These are phyloP conservation scores for Sycophila texana DNA, from an alignment of 2,888 invertebrate genomes.

Conservation along the genomic window DNA sequence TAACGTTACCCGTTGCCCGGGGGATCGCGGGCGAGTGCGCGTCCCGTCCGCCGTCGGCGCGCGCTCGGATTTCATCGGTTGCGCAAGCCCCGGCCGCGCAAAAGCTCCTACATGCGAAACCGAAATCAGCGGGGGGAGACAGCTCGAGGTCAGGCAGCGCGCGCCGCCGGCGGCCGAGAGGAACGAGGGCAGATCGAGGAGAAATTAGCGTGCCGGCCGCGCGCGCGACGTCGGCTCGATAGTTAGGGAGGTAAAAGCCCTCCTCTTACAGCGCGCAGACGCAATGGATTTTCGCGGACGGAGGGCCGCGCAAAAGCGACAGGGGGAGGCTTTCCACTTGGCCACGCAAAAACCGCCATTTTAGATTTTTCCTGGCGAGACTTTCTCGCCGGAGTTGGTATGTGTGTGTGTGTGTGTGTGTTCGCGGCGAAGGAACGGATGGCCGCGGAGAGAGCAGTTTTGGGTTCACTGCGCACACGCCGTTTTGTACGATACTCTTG, in stretches of 20 bases:
- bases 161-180: background rate
- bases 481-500: background rate
- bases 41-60: background rate
- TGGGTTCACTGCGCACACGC: background rate
- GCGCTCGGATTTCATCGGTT: background rate
- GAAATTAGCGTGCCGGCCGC: background rate
- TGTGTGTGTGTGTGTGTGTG: background rate
- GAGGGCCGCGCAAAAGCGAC: background rate
- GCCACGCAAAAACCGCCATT: slow-evolving; percentile 36
- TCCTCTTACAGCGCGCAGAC: slow-evolving; percentile 55
- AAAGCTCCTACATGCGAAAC: background rate
- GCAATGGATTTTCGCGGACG: slow-evolving; percentile 52
- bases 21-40: background rate
- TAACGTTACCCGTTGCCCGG: background rate
- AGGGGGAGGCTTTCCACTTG: background rate
- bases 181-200: background rate
- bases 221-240: slow-evolving; percentile 55
- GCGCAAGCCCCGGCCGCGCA: too few species aligned
- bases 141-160: background rate
- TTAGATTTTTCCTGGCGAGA: slow-evolving; percentile 16
- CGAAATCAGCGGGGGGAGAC: background rate
- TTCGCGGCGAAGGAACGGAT: background rate
- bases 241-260: slow-evolving; percentile 57
- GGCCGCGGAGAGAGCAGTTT: background rate
- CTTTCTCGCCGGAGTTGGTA: background rate